Evolutionary conservation across 1,140 invertebrate genomes (phyloP), one percentile per base, ranked within the genome.

Genomic region (Nasonia giraulti): DNA sequence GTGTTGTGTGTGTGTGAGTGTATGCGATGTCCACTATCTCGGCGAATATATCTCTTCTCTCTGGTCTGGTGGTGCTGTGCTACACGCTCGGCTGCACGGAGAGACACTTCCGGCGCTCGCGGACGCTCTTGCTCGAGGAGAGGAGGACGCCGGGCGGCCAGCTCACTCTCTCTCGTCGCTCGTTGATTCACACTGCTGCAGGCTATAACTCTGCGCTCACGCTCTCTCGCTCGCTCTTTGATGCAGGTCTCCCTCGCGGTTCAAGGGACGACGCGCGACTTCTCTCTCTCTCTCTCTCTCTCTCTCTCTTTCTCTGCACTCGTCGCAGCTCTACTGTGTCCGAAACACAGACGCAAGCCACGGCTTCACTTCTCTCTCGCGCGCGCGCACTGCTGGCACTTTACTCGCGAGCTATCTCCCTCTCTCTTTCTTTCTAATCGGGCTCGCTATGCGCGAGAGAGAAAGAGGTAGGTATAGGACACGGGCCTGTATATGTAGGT

Each of bases 181-280:
- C 3, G n/a, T 31, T 71, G 3, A 31, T 71, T n/a, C 55, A 14
- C 71, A 73, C 74, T 44, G 27, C n/a, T 14, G 10, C 73, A 14
- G 23, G 33, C 33, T 37, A 37, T 5, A 37, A 3, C 33, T 37
- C 33, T 37, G 33, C 33, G 33, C 33, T 37, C 5, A 8, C 73
- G 7, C 55, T 79, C 31, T 79, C 55, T 47, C 75, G 68, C 93
- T 99, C 31, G 69, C 55, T 69, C 62, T 78, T 11, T 44, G 74
- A 40, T 20, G 17, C 5, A 37, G 33, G 55, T 62, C 55, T 62
- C 55, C 55, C 55, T 62, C 55, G 55, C 55, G 55, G 55, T 62
- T 62, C 55, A 62, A 62, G 55, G 55, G 55, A 62, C 55, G 55
- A 62, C 55, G 55, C 55, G 55, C 55, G 55, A 62, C 55, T 62